phyloP scores from a whole-genome alignment of 2,888 invertebrate species.

The Chirona hameri region DNA sequence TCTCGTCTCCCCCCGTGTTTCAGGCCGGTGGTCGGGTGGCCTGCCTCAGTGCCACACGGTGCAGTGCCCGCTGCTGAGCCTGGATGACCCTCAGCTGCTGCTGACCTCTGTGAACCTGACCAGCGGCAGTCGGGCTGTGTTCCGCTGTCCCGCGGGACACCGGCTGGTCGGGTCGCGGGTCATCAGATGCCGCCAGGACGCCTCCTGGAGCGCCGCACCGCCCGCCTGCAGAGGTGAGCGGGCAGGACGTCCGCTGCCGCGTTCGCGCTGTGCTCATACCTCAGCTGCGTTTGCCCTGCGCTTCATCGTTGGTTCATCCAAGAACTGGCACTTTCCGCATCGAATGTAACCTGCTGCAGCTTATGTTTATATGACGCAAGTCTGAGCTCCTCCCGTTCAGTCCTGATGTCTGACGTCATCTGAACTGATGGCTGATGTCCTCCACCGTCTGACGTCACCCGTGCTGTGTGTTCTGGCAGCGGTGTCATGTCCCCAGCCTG shows the following conservation, averaged over 20 bases:
- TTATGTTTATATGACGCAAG: too few relatives aligned
- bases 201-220: constrained; percentile 36
- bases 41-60: constrained; percentile 72
- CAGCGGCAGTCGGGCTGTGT: constrained; percentile 73
- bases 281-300: too few relatives aligned
- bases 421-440: too few relatives aligned
- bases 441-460: constrained; percentile 52
- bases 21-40: constrained; percentile 72
- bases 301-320: too few relatives aligned
- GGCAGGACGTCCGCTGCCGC: too few relatives aligned
- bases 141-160: constrained; percentile 81
- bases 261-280: too few relatives aligned
- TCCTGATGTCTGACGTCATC: too few relatives aligned
- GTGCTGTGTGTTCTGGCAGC: constrained; percentile 53
- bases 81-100: constrained; percentile 66
- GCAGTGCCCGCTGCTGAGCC: constrained; percentile 67
- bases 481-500: constrained; percentile 74
- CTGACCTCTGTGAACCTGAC: constrained; percentile 75
- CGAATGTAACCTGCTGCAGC: too few relatives aligned
- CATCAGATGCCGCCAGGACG: constrained; percentile 53
- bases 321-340: too few relatives aligned
- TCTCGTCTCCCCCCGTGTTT: neutral
- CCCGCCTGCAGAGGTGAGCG: constrained; percentile 55
- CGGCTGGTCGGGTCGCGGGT: constrained; percentile 69
- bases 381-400: too few relatives aligned